Base-by-base conservation (phyloP, 1,140 invertebrate genomes). In the Metopolophium dirhodum region DNA sequence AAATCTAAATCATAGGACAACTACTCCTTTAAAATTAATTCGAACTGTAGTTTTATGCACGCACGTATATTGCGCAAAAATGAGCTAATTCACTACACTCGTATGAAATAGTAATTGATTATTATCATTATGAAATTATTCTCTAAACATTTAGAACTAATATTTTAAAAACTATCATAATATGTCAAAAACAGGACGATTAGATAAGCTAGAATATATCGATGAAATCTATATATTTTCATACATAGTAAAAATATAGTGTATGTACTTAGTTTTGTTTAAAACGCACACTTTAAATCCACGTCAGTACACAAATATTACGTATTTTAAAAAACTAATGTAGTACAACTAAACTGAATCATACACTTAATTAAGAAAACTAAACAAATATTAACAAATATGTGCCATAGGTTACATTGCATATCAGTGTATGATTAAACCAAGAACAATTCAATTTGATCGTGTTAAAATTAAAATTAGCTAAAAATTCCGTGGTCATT, bases 101-200 rank as follows among this genome's bases (percentile, higher is more conserved):
- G 35, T 57, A 23, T 54, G 49, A 49, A 89, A 89, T 51, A 54
- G 51, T 89, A 89, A 89, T 89, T 23, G 35, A 89, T 89, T 26
- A 57, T 89, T 41, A 57, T 89, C 23, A 89, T 89, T 89, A 57
- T 57, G 51, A 57, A 89, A 89, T 89, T 54, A 20, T 20, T 54
- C 35, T 57, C 35, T 89, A 23, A 89, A 57, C 49, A 8, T 35
- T 14, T 37, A 14, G 2, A 54, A 57, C 14, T 14, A 68, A 68
- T 77, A 77, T n/a, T 77, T 77, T 77, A 18, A 20, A 35, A 23
- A 54, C 20, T 23, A 54, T 54, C 51, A 54, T 54, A 49, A 49
- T 11, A n/a, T n/a, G 11, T 68, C 14, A 54, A 51, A 37, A 89
- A 35, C 49, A 89, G 22, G 35, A 89, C 35, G 11, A 57, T 23